A percentile compares a stretch with the other conserved stretches of the same genome.
Conservation (phyloP, 2,888 invertebrate species). For the Hetaerina titia region DNA sequence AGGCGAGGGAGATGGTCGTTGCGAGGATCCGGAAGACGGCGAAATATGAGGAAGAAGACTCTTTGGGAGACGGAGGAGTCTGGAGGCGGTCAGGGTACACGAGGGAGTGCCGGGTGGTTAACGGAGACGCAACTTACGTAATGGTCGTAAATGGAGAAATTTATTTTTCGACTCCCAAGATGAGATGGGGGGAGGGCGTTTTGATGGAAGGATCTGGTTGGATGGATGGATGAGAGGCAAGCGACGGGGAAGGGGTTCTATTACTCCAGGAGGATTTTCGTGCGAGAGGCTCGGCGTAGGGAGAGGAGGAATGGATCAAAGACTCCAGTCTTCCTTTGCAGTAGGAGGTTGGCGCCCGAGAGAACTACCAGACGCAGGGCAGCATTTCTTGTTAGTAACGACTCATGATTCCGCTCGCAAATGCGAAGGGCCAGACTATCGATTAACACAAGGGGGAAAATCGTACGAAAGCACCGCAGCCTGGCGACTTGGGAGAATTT, state of each 20-base stretch:
- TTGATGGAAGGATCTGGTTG: background rate
- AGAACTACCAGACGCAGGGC: background rate
- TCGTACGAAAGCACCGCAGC: too few species aligned
- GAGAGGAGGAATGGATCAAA: background rate
- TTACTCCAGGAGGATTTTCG: background rate
- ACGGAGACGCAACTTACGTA: background rate
- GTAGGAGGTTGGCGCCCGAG: background rate
- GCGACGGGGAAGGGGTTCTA: background rate
- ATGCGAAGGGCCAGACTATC: background rate
- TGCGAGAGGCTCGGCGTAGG: background rate
- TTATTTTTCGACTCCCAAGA: background rate
- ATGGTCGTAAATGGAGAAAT: conserved; percentile 12
- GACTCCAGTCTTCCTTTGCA: background rate
- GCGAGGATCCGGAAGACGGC: background rate
- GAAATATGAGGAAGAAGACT: background rate
- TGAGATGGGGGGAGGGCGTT: background rate
- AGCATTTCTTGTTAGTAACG: background rate
- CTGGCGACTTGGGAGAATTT: too few species aligned
- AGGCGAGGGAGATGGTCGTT: background rate
- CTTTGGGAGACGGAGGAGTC: background rate
- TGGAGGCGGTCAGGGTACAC: too few species aligned
- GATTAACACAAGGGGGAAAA: background rate
- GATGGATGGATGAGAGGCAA: background rate
- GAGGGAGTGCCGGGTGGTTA: background rate
- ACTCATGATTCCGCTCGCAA: background rate